Percentiles rank a stretch among this genome's conserved stretches.
Conservation (phyloP, 2,113 vertebrate species). For the Eleginops maclovinus region DNA sequence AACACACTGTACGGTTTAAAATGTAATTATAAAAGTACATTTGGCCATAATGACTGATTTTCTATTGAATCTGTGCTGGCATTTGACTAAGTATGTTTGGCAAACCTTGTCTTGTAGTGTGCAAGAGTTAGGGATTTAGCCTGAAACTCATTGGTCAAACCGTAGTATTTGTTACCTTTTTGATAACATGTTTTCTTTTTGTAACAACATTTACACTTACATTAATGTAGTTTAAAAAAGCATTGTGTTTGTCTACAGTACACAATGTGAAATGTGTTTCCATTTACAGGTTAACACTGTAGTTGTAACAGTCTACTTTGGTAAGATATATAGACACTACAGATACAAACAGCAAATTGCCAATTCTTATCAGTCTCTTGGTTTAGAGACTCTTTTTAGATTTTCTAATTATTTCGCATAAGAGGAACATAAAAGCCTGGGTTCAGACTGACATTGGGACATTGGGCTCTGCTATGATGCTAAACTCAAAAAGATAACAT, state of each 20-base stretch:
- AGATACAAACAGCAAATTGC: background rate
- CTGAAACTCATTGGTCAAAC: background rate
- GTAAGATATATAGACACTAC: background rate
- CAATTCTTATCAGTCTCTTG: background rate
- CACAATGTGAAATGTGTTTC: background rate
- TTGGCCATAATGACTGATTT: background rate
- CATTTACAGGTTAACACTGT: background rate
- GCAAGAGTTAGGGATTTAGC: background rate
- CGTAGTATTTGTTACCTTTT: background rate
- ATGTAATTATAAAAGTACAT: background rate
- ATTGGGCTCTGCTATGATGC: background rate
- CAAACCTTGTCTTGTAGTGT: background rate
- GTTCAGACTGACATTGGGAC: background rate
- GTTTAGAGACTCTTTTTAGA: background rate
- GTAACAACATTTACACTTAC: background rate
- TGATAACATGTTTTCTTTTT: background rate
- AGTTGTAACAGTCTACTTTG: background rate
- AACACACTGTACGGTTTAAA: conserved; percentile 8
- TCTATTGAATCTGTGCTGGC: background rate
- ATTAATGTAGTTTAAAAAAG: too few species aligned
- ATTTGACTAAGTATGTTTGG: background rate
- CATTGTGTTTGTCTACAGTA: too few species aligned
- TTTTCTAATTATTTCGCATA: too few species aligned
- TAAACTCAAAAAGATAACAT: background rate
- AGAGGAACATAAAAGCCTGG: background rate